phyloP scores from a whole-genome alignment of 1,140 invertebrate genomes.

The Heliconius congener region DNA sequence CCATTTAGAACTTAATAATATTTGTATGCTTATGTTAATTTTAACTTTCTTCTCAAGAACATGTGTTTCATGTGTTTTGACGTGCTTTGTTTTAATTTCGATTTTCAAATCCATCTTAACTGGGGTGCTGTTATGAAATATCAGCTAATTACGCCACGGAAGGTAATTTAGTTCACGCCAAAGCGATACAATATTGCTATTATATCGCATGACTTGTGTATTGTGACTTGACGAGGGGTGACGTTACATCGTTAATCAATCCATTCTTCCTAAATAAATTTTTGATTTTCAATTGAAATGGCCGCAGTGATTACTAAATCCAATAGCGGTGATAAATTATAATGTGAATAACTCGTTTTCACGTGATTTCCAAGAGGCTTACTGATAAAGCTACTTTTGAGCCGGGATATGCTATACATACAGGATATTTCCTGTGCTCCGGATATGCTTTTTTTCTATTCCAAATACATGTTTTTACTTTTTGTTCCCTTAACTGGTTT shows the following conservation, averaged over 20 bases:
- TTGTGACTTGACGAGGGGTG: slow-evolving; percentile 59
- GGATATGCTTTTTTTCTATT: slow-evolving; percentile 45
- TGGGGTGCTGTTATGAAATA: slow-evolving; percentile 50
- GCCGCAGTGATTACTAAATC: slow-evolving; percentile 61
- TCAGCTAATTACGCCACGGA: slow-evolving; percentile 61
- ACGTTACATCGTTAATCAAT: slow-evolving; percentile 75
- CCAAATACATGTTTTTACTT: neutral
- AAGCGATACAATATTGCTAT: slow-evolving; percentile 69
- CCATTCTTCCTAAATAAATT: slow-evolving; percentile 67
- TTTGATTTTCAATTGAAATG: slow-evolving; percentile 74
- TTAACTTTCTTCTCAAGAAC: neutral
- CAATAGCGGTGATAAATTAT: slow-evolving; percentile 64
- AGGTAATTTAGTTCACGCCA: slow-evolving; percentile 69
- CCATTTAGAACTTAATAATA: neutral
- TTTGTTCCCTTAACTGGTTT: slow-evolving; percentile 3
- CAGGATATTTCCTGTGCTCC: slow-evolving; percentile 39
- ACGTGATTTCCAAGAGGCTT: slow-evolving; percentile 41
- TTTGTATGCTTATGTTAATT: neutral
- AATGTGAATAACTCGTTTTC: slow-evolving; percentile 52
- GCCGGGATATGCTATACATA: slow-evolving; percentile 11
- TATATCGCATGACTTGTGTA: slow-evolving; percentile 71
- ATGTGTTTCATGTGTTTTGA: neutral
- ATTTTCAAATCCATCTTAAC: slow-evolving; percentile 29
- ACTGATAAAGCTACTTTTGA: slow-evolving; percentile 48
- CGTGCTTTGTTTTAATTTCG: slow-evolving; percentile 24